phyloP scores from a whole-genome alignment of 2,113 vertebrate species.

The Gorsachius goisagi region DNA sequence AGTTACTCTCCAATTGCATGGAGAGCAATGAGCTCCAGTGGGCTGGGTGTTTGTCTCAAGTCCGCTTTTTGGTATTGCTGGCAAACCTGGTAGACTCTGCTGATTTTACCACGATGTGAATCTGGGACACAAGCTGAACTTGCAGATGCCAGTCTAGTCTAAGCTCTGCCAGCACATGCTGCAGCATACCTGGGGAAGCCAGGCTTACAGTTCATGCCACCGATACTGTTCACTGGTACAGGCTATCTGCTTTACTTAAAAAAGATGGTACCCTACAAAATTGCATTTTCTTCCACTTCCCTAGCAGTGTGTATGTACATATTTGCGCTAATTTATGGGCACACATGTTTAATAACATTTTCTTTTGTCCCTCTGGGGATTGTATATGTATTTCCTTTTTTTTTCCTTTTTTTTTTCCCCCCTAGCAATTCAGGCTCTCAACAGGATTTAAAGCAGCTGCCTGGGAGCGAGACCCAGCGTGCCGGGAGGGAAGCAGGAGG shows the following conservation, averaged over 20 bases:
- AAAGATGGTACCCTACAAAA: neutral
- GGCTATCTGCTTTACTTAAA: neutral
- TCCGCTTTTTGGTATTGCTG: neutral
- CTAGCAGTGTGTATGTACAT: too few species aligned
- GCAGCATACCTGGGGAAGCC: neutral
- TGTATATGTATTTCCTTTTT: neutral
- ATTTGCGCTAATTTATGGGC: neutral
- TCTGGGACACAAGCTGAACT: neutral
- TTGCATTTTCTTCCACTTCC: neutral
- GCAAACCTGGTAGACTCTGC: neutral
- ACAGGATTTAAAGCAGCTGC: neutral
- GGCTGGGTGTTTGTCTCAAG: neutral
- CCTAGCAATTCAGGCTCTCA: neutral
- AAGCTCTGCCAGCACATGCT: neutral
- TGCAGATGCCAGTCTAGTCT: neutral
- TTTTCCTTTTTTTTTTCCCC: too few species aligned
- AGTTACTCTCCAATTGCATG: neutral
- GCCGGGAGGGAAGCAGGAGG: neutral
- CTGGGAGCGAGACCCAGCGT: fast-evolving
- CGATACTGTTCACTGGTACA: neutral
- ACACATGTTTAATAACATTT: neutral
- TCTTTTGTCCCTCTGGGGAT: neutral
- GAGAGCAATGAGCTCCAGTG: neutral
- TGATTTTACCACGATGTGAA: neutral
- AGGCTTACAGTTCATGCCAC: neutral